Conservation (phyloP, 2,888 invertebrate genomes). For the Lepidocyrtoides sp. region DNA sequence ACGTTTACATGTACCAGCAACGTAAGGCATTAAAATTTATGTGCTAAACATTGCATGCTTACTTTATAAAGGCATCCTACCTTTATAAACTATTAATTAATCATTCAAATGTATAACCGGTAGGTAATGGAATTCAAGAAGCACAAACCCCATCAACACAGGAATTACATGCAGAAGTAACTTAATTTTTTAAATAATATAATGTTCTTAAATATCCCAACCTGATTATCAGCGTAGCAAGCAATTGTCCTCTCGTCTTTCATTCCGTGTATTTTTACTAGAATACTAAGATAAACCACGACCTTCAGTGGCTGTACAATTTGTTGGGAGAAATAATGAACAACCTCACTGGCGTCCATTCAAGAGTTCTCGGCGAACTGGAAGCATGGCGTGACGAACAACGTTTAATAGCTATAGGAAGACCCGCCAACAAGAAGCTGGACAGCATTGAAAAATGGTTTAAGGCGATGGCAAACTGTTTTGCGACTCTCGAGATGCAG, state of each 20-base stretch:
- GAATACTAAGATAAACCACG: not conserved
- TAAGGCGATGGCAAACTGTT: conserved; percentile 9
- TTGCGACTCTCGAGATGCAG: not conserved
- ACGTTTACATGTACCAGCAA: not conserved
- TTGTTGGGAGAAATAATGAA: not conserved
- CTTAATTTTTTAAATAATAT: not conserved
- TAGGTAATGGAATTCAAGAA: not conserved
- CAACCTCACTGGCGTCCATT: not conserved
- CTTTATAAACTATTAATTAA: too few relatives aligned
- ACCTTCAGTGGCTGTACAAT: not conserved
- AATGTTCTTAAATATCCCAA: not conserved
- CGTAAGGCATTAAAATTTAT: too few relatives aligned
- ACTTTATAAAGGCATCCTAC: too few relatives aligned
- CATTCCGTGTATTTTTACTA: not conserved
- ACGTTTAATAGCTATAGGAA: conserved; percentile 48
- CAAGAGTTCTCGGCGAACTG: not conserved
- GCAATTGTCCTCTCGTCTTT: not conserved
- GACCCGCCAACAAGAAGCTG: not conserved
- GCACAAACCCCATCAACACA: not conserved
- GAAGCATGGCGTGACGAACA: conserved; percentile 46
- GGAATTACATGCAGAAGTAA: not conserved
- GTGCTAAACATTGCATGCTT: too few relatives aligned
- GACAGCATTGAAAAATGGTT: conserved; percentile 47
- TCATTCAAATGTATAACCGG: too few relatives aligned
- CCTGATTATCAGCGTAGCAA: not conserved